Evolutionary conservation across 1,140 invertebrate genomes (phyloP).

Genomic region (Tetramorium parvispinum): DNA sequence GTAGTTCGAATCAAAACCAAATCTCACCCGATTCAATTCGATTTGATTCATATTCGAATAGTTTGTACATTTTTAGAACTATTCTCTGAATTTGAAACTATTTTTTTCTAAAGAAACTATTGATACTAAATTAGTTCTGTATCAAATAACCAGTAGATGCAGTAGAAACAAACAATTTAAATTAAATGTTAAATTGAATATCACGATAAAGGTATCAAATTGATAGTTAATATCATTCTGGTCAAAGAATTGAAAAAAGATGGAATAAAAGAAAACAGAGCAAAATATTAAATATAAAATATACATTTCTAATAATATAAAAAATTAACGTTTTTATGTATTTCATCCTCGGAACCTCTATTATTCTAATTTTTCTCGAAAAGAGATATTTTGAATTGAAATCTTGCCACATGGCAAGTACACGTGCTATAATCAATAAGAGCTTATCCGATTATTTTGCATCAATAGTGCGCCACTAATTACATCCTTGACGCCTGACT

Average conservation of each 20-base stretch:
- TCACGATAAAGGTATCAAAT: not conserved
- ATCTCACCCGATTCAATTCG: too few relatives aligned
- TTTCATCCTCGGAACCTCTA: too few relatives aligned
- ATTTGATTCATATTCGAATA: too few relatives aligned
- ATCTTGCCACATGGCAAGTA: not conserved
- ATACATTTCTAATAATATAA: too few relatives aligned
- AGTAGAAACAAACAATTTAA: not conserved
- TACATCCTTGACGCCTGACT: conserved; percentile 1
- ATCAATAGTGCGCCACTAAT: conserved; percentile 17
- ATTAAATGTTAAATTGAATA: not conserved
- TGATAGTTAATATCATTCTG: not conserved
- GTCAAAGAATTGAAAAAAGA: not conserved
- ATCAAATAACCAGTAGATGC: not conserved
- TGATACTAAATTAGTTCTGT: not conserved
- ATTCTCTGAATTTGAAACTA: not conserved
- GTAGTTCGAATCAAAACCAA: too few relatives aligned
- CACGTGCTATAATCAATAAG: conserved; percentile 12
- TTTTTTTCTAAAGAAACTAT: not conserved
- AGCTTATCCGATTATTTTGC: conserved; percentile 26
- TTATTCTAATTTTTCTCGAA: not conserved
- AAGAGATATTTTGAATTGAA: not conserved
- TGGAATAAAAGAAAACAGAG: too few relatives aligned
- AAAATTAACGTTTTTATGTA: too few relatives aligned
- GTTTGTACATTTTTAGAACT: too few relatives aligned
- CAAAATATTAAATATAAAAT: too few relatives aligned